Evolutionary conservation across 2,797 vertebrate species (phyloP), one percentile per base, ranked within the genome.

Genomic region (Anolis apletophallus): DNA sequence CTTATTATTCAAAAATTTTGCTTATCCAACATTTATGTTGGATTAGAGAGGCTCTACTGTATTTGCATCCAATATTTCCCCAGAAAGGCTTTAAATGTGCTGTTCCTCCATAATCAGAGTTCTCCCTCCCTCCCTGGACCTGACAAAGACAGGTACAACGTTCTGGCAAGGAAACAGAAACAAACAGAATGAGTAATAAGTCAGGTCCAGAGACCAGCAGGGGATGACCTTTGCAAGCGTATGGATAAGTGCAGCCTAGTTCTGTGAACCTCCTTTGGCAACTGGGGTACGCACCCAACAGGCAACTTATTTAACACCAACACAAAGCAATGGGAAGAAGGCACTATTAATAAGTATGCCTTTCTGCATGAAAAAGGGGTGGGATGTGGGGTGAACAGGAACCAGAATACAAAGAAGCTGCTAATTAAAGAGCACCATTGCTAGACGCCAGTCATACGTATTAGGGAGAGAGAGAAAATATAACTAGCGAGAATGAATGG

Each of bases 381-480:
- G 57, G 32, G 32, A 90, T 78, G 69, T 87, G 84, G 81, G 90
- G 88, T 76, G 82, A 87, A 87, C 87, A 86, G 91, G 89, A 90
- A 61, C 87, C 55, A 46, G 90, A 91, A 86, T 87, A 91, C 91
- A 92, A 91, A 94, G 89, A 87, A 89, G 84, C 87, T 88, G 86
- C 79, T 89, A 91, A 88, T 94, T 92, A 93, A 84, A 77, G 80
- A 86, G 72, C 73, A 90, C 82, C 67, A 76, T 91, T 81, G 83
- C 46, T 83, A 81, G 85, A 84, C 90, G 32, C 69, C 77, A 12
- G 80, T 11, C 68, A 29, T 79, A 89, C 80, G 72, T 88, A 92
- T 86, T 88, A 87, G 89, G 14, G 19, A 84, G 46, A 46, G 46
- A 7, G 46, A 46, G 46, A 89, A 89, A 92, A 88, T 88, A 40